Percentiles rank a stretch among this genome's conserved stretches.
Evolutionary conservation across 2,113 vertebrate species (phyloP).

Genomic region (Epinephelus moara): DNA sequence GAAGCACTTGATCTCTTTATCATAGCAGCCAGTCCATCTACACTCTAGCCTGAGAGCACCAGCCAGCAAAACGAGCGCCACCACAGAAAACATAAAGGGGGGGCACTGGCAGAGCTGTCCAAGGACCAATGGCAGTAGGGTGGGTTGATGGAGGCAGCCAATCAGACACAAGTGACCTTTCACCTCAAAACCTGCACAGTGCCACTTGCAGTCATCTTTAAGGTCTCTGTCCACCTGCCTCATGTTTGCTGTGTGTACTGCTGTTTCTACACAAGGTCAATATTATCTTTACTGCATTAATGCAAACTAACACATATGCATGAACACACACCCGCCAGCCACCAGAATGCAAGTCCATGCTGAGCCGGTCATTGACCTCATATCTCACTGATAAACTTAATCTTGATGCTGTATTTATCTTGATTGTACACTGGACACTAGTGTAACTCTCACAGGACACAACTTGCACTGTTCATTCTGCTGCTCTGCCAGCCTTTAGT

Average conservation of each 20-base stretch:
- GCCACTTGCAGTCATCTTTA: too few relatives aligned
- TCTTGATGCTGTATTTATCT: neutral
- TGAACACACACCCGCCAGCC: neutral
- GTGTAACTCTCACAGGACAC: too few relatives aligned
- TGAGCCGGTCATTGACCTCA: too few relatives aligned
- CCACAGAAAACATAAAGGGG: neutral
- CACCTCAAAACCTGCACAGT: constrained; percentile 57
- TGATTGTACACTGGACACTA: neutral
- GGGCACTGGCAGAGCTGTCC: neutral
- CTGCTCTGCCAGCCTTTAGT: neutral
- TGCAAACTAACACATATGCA: neutral
- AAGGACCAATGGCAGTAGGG: constrained; percentile 30
- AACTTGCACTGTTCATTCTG: neutral
- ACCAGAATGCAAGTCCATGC: neutral
- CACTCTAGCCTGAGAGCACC: neutral
- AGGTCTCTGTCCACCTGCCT: neutral
- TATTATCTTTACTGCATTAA: neutral
- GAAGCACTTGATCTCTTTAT: neutral
- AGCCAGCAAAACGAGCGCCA: neutral
- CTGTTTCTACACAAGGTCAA: neutral
- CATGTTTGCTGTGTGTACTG: neutral
- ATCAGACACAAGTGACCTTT: constrained; percentile 67
- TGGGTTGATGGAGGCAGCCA: constrained; percentile 41
- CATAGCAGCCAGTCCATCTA: neutral
- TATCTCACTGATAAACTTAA: neutral